Evolutionary conservation across 2,888 invertebrate genomes (phyloP).

Genomic region (Drosophila conformis): DNA sequence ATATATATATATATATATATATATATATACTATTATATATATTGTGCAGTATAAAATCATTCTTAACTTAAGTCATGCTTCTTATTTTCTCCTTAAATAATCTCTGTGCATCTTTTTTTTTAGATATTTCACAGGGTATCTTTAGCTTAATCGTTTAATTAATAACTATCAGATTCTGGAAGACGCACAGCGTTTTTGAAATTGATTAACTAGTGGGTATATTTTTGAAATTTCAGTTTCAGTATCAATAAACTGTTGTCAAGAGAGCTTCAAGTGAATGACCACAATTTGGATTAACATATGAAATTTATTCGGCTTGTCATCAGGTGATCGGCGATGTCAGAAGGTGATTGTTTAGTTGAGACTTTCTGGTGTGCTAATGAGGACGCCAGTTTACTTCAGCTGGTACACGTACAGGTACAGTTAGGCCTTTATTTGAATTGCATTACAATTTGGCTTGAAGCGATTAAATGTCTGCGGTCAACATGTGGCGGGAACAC

Average conservation of each 20-base stretch:
- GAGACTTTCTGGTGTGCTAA: slow-evolving; percentile 13
- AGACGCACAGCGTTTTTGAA: not conserved
- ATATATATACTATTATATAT: too few relatives aligned
- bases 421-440: slow-evolving; percentile 17
- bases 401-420: not conserved
- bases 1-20: too few relatives aligned
- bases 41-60: too few relatives aligned
- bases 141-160: not conserved
- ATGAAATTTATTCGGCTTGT: slow-evolving; percentile 57
- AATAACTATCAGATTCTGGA: not conserved
- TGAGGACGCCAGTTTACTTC: slow-evolving; percentile 9
- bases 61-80: too few relatives aligned
- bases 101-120: too few relatives aligned
- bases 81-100: too few relatives aligned
- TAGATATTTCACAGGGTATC: not conserved
- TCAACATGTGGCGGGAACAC: slow-evolving; percentile 2
- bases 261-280: slow-evolving; percentile 54
- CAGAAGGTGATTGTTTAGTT: slow-evolving; percentile 46
- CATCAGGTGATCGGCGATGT: slow-evolving; percentile 28
- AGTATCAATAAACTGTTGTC: slow-evolving; percentile 47
- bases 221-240: slow-evolving; percentile 11
- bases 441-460: not conserved
- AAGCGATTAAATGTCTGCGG: not conserved
- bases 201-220: not conserved
- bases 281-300: slow-evolving; percentile 63